Conservation (phyloP, 2,797 vertebrate species). For the Anguilla pacifica region DNA sequence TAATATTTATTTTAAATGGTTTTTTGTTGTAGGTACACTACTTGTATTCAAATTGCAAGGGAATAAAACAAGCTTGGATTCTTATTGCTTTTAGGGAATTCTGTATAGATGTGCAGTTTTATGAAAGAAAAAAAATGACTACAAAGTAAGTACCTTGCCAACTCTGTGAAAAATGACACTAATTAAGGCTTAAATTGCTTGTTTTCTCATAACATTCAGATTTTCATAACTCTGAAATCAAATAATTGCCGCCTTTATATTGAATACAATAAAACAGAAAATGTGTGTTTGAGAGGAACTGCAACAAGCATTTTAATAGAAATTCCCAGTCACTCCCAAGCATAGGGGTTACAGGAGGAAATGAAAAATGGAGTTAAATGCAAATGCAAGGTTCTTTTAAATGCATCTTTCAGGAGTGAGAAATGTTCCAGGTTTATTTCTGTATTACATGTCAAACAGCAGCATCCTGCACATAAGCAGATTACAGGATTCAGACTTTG, state of each 20-base stretch:
- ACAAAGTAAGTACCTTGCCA: constrained; percentile 84
- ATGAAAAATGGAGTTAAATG: constrained; percentile 70
- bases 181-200: constrained; percentile 88
- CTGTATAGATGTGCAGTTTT: constrained; percentile 72
- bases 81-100: constrained; percentile 69
- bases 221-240: constrained; percentile 89
- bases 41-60: constrained; percentile 32
- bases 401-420: constrained; percentile 83
- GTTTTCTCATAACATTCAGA: constrained; percentile 87
- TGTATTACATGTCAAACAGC: not conserved
- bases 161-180: constrained; percentile 86
- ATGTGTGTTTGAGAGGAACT: constrained; percentile 81
- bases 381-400: constrained; percentile 82
- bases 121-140: constrained; percentile 80
- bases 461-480: constrained; percentile 1
- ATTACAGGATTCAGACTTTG: not conserved
- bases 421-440: constrained; percentile 67
- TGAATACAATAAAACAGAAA: constrained; percentile 89
- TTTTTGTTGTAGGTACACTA: constrained; percentile 36
- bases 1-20: constrained; percentile 54
- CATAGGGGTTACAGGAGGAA: not conserved
- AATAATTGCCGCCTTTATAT: constrained; percentile 88
- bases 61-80: constrained; percentile 38
- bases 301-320: constrained; percentile 83
- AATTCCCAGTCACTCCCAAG: constrained; percentile 81